Percentiles rank a stretch among this genome's conserved stretches.
Conservation (phyloP, 2,113 vertebrate genomes). For the Pampusana beccarii region DNA sequence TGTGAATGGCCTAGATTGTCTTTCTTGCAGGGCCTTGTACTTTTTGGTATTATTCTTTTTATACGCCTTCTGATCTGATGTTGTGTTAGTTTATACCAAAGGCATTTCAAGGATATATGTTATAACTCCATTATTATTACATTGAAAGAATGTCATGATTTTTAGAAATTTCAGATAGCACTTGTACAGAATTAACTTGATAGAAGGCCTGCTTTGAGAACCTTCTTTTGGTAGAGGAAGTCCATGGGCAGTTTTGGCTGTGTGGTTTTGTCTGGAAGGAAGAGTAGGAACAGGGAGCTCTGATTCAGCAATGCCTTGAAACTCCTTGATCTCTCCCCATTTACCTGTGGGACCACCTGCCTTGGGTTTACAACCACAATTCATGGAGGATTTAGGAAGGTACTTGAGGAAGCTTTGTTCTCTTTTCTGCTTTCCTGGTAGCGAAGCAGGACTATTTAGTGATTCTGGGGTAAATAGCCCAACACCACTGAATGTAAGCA, state of each 20-base stretch:
- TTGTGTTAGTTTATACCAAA: not conserved
- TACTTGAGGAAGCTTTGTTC: not conserved
- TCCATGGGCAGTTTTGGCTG: not conserved
- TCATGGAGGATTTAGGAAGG: not conserved
- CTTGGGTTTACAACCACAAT: not conserved
- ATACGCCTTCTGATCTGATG: not conserved
- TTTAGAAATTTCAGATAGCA: not conserved
- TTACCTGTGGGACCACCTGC: not conserved
- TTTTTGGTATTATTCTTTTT: not conserved
- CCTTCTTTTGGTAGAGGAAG: not conserved
- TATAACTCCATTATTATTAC: not conserved
- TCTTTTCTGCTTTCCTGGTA: not conserved
- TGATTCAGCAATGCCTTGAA: not conserved
- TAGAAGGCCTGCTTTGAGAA: not conserved
- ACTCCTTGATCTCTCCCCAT: not conserved
- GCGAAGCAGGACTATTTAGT: not conserved
- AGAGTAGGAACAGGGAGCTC: not conserved
- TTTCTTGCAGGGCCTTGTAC: not conserved
- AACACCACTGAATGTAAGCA: not conserved
- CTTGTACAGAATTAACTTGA: not conserved
- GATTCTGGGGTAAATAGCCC: not conserved
- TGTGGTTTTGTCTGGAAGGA: not conserved
- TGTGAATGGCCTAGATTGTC: not conserved
- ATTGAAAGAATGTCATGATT: not conserved
- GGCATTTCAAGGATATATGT: not conserved